phyloP scores from a whole-genome alignment of 2,888 invertebrate genomes.

The Stegana nigrithorax region DNA sequence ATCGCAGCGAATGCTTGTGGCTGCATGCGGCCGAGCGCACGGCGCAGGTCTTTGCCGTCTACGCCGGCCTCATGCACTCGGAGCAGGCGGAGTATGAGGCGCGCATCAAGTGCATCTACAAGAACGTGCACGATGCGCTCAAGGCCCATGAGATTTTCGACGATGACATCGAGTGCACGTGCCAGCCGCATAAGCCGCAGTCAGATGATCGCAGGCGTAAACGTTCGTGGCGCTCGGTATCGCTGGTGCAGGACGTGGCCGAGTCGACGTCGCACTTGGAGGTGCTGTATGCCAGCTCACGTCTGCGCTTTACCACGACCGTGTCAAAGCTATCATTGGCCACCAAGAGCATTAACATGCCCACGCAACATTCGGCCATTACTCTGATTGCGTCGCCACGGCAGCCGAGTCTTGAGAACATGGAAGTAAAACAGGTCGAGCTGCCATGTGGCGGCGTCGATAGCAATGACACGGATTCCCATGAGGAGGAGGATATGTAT shows the following conservation, averaged over 20 bases:
- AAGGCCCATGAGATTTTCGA: slow-evolving; percentile 35
- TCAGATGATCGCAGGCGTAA: too few relatives aligned
- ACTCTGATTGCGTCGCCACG: too few relatives aligned
- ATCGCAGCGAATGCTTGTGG: slow-evolving; percentile 55
- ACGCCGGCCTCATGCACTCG: slow-evolving; percentile 48
- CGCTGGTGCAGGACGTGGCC: slow-evolving; percentile 35
- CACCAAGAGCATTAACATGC: too few relatives aligned
- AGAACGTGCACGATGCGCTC: slow-evolving; percentile 41
- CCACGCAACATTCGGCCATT: too few relatives aligned
- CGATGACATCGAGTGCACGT: slow-evolving; percentile 19
- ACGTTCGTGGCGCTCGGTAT: neutral
- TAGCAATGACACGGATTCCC: neutral
- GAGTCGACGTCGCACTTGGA: neutral
- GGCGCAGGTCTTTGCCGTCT: slow-evolving; percentile 48
- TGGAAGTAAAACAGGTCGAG: too few relatives aligned
- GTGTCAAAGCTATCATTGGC: neutral
- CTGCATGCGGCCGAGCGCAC: slow-evolving; percentile 56
- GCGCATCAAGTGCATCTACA: slow-evolving; percentile 51
- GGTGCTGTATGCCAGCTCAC: neutral
- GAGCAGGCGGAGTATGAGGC: slow-evolving; percentile 46
- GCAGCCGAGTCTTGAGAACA: too few relatives aligned
- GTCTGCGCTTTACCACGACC: neutral
- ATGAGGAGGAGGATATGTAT: neutral
- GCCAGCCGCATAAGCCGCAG: slow-evolving; percentile 27
- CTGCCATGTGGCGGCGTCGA: too few relatives aligned